These are phyloP conservation scores for Oreochromis niloticus DNA, from an alignment of 2,113 vertebrate species.

Conservation along the genomic window DNA sequence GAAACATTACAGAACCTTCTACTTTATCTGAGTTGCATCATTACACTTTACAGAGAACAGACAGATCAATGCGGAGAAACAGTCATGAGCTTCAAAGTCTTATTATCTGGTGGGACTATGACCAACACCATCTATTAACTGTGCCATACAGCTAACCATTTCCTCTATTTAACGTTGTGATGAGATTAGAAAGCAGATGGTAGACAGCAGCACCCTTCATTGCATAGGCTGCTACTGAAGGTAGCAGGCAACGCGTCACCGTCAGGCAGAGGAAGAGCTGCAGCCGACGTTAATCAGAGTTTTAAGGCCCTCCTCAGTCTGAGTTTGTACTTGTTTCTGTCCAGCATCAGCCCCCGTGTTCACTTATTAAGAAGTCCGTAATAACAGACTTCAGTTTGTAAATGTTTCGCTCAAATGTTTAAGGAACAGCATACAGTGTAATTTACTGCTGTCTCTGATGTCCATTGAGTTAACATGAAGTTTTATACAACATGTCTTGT, in stretches of 20 bases:
- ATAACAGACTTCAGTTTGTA: background rate
- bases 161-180: background rate
- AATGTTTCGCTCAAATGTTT: background rate
- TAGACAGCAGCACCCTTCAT: background rate
- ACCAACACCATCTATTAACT: background rate
- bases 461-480: background rate
- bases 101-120: background rate
- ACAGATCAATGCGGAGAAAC: background rate
- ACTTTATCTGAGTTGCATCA: background rate
- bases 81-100: background rate
- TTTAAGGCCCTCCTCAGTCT: background rate
- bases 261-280: background rate
- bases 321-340: background rate
- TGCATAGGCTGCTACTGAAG: background rate
- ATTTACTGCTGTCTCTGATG: background rate
- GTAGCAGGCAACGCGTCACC: background rate
- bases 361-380: background rate
- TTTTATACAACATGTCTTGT: background rate
- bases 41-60: background rate
- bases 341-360: background rate
- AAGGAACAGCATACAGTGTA: background rate
- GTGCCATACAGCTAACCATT: background rate
- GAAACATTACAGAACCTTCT: background rate
- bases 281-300: background rate
- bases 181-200: background rate